These are phyloP conservation scores for Marisa cornuarietis DNA, from an alignment of 1,140 invertebrate species.

Conservation along the genomic window DNA sequence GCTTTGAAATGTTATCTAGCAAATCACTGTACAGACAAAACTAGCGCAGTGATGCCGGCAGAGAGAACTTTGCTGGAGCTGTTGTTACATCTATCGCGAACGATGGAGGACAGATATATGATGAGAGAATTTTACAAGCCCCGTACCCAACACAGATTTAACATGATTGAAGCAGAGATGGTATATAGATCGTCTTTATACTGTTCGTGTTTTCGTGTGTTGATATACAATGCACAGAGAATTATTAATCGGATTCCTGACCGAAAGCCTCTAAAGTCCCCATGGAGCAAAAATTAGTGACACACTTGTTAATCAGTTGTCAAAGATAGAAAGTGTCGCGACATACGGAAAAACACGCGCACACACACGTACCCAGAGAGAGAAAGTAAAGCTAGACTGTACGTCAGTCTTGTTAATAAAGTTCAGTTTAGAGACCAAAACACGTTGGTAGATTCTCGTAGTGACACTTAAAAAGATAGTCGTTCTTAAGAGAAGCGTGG, in stretches of 20 bases:
- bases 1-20: too few species aligned
- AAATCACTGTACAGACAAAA: too few species aligned
- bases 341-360: background rate
- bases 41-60: too few species aligned
- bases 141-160: background rate
- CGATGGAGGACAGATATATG: too few species aligned
- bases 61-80: too few species aligned
- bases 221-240: background rate
- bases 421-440: background rate
- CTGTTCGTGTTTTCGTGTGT: background rate
- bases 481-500: constrained; percentile 15
- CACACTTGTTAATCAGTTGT: background rate
- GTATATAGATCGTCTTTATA: background rate
- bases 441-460: background rate
- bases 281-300: background rate
- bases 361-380: background rate
- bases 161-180: background rate
- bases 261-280: background rate
- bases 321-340: background rate
- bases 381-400: constrained; percentile 3
- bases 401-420: background rate
- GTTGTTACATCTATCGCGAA: too few species aligned
- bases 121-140: too few species aligned
- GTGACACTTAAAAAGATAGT: too few species aligned
- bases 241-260: background rate